Evolutionary conservation across 1,140 invertebrate species (phyloP), one percentile per base, ranked within the genome.

Genomic region (Eurosta solidaginis): DNA sequence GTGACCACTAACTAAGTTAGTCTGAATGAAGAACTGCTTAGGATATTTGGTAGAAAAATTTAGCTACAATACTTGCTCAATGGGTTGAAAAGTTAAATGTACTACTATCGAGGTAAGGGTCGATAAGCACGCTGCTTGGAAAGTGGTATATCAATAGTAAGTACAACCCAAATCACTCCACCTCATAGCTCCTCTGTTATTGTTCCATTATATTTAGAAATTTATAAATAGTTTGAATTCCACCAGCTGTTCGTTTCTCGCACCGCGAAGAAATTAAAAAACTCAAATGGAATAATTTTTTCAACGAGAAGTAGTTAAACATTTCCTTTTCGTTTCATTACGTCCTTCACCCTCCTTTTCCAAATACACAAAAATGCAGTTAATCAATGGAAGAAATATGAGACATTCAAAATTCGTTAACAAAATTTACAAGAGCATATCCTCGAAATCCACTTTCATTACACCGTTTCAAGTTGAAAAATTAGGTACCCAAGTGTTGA

Each of bases 341-440:
- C 17, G 17, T 68, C 33, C n/a, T 7, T 1, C 59, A 20, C 54
- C 25, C 59, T 4, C 54, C 29, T 22, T 12, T 29, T 0, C 4
- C 9, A 36, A 68, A n/a, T n/a, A n/a, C n/a, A n/a, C n/a, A n/a
- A n/a, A n/a, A n/a, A 68, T 40, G 59, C 33, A 68, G 33, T 68
- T 68, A 68, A 68, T 68, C 59, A 68, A 68, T 68, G 10, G n/a
- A 5, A 68, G 59, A 40, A 68, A 68, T 68, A 40, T 42, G 59
- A 68, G 36, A 40, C 1, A 6, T 36, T 14, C 36, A 4, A 3
- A 29, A 36, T 68, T 68, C 27, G 27, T 22, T 29, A 33, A 33
- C 25, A 29, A 59, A 33, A 59, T 59, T 59, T 59, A 59, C 54
- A 59, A n/a, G 54, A 3, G 29, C 4, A 3, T 22, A 29, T 17